Evolutionary conservation across 1,140 invertebrate species (phyloP).

Genomic region (Nylanderia fulva): DNA sequence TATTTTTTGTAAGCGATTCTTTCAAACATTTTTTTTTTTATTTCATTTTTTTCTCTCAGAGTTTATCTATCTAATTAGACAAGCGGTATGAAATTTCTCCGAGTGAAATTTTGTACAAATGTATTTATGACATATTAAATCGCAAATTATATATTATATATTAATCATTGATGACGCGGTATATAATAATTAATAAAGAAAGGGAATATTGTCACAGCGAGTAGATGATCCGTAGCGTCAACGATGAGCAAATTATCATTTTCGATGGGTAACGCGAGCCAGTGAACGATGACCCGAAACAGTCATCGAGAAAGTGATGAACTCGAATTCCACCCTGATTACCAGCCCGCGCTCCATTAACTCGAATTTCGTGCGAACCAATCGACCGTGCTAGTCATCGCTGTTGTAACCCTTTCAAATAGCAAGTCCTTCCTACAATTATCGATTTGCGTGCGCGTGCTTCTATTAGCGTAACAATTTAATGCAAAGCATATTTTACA

Average conservation of each 20-base stretch:
- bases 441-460: constrained; percentile 48
- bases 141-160: constrained; percentile 4
- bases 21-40: not conserved
- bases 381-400: constrained; percentile 73
- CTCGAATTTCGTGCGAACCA: constrained; percentile 75
- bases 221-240: constrained; percentile 51
- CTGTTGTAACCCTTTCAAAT: constrained; percentile 53
- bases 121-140: not conserved
- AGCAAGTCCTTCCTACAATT: constrained; percentile 64
- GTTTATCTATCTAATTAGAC: too few species aligned
- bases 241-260: constrained; percentile 71
- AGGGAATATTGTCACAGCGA: constrained; percentile 12
- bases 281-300: constrained; percentile 72
- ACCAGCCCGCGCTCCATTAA: constrained; percentile 73
- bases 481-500: constrained; percentile 58
- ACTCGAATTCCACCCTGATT: constrained; percentile 76
- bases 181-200: constrained; percentile 45
- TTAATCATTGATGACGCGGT: constrained; percentile 14
- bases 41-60: not conserved
- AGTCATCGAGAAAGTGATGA: constrained; percentile 77
- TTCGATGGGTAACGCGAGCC: constrained; percentile 72
- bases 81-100: not conserved
- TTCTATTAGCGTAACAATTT: constrained; percentile 35
- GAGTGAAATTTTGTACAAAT: not conserved
- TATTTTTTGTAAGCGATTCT: constrained; percentile 1